Evolutionary conservation across 2,113 vertebrate genomes (phyloP).

Genomic region (Cavia aperea): DNA sequence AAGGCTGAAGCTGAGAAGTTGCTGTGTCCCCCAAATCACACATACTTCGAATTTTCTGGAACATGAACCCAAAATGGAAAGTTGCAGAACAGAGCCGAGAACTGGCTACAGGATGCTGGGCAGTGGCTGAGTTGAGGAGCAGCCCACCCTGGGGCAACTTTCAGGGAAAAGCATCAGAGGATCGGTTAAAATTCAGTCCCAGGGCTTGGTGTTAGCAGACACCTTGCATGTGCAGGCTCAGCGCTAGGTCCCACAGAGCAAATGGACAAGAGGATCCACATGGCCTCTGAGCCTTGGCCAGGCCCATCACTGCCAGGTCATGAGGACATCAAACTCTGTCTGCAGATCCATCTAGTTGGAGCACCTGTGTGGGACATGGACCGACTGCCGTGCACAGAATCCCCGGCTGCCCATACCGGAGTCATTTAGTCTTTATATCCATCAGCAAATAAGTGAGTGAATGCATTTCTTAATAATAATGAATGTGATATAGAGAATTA

Average conservation of each 20-base stretch:
- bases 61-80: not conserved
- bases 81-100: not conserved
- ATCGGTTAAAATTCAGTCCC: not conserved
- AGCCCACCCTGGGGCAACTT: not conserved
- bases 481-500: not conserved
- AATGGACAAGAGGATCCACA: not conserved
- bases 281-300: not conserved
- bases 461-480: not conserved
- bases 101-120: not conserved
- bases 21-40: not conserved
- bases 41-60: not conserved
- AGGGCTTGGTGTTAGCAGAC: not conserved
- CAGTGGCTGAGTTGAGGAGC: not conserved
- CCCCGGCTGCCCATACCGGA: too few relatives aligned
- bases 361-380: not conserved
- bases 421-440: not conserved
- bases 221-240: not conserved
- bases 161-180: not conserved
- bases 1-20: not conserved
- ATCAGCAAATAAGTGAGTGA: not conserved
- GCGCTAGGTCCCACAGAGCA: not conserved
- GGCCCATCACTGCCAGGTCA: fast-evolving
- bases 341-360: not conserved
- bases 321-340: not conserved
- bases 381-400: not conserved